Evolutionary conservation across 1,140 invertebrate species (phyloP).

Genomic region (Galleria mellonella): DNA sequence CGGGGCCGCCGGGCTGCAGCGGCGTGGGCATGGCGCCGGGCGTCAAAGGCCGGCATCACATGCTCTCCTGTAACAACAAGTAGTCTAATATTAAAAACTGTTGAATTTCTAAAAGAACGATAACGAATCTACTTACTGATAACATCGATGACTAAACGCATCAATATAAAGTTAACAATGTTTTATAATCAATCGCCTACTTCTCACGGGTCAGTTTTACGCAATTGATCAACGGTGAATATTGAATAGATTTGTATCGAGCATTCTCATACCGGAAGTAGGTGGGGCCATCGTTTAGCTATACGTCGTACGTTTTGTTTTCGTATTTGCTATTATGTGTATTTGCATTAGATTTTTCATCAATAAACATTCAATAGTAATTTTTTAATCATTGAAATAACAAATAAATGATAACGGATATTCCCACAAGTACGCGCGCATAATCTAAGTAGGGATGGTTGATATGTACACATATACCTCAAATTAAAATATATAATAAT

Average conservation of each 20-base stretch:
- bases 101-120: no score
- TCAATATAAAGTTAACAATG: background rate
- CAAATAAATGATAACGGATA: background rate
- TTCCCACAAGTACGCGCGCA: constrained; percentile 23
- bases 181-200: constrained; percentile 15
- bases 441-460: constrained; percentile 11
- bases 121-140: no score
- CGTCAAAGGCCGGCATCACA: constrained; percentile 75
- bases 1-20: constrained; percentile 72
- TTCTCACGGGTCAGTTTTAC: constrained; percentile 55
- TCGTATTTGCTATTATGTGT: constrained; percentile 16
- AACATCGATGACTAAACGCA: no score
- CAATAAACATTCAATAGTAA: background rate
- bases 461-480: constrained; percentile 23
- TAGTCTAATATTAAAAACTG: no score
- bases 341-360: constrained; percentile 10
- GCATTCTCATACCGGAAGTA: constrained; percentile 34
- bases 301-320: constrained; percentile 32
- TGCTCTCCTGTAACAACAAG: constrained; percentile 69
- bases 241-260: constrained; percentile 41
- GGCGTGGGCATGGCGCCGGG: constrained; percentile 75
- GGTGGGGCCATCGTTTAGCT: constrained; percentile 35
- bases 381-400: background rate
- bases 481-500: constrained; percentile 66
- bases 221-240: constrained; percentile 36